Conservation (phyloP, 2,888 invertebrate species). For the Leptarthrus brevirostris region DNA sequence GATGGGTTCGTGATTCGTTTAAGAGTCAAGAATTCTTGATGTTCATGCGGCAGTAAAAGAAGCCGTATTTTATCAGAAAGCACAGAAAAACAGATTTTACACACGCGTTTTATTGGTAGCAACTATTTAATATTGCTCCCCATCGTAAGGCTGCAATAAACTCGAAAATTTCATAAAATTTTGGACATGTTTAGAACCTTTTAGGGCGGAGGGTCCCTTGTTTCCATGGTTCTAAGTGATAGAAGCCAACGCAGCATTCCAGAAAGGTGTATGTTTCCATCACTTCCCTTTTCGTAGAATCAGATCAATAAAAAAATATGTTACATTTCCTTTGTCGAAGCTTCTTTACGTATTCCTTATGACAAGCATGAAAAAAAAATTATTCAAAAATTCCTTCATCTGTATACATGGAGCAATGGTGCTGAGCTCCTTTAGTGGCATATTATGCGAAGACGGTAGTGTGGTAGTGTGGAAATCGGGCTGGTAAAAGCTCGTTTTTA, state of each 20-base stretch:
- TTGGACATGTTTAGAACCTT: conserved; percentile 1
- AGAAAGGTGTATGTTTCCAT: background rate
- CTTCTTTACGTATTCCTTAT: background rate
- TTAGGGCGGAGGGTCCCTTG: background rate
- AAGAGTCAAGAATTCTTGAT: too few relatives aligned
- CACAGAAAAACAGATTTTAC: background rate
- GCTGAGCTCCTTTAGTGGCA: conserved; percentile 4
- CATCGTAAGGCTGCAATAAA: conserved; percentile 7
- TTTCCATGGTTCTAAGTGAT: background rate
- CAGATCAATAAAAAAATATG: conserved; percentile 37
- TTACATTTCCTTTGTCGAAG: conserved; percentile 18
- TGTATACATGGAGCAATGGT: conserved; percentile 2
- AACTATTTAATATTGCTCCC: background rate
- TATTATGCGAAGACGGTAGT: background rate
- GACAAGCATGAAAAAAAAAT: conserved; percentile 23
- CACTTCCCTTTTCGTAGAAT: background rate
- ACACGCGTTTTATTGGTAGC: background rate
- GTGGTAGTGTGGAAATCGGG: background rate
- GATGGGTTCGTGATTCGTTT: too few relatives aligned
- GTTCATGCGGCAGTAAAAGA: too few relatives aligned
- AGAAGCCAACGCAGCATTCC: background rate
- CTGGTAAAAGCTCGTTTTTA: conserved; percentile 32
- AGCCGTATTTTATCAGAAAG: background rate
- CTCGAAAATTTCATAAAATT: conserved; percentile 26
- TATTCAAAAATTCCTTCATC: conserved; percentile 21